These are phyloP conservation scores for Thymelicus acteon DNA, from an alignment of 2,888 invertebrate species.

Conservation along the genomic window DNA sequence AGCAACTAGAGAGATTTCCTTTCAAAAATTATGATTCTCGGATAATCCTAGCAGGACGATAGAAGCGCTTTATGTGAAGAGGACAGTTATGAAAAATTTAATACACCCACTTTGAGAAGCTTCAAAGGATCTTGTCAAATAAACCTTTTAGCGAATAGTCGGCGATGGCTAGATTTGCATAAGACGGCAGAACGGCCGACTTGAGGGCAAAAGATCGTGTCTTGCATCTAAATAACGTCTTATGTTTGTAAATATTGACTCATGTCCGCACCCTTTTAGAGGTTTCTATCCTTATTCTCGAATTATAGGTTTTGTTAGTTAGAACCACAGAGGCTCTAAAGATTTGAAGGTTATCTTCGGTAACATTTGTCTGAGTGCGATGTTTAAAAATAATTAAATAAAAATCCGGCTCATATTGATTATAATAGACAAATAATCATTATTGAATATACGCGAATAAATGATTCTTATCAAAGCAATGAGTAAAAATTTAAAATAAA, in stretches of 20 bases:
- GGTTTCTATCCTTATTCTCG: conserved; percentile 74
- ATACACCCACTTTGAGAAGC: conserved; percentile 69
- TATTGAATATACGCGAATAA: no score
- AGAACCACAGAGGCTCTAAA: conserved; percentile 60
- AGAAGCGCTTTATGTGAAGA: conserved; percentile 61
- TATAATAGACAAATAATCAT: no score
- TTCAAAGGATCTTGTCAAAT: conserved; percentile 71
- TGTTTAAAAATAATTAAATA: no score
- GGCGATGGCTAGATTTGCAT: conserved; percentile 75
- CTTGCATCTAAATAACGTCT: conserved; percentile 82
- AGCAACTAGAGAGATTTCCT: conserved; percentile 9
- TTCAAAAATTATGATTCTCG: conserved; percentile 19
- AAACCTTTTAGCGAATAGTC: conserved; percentile 76
- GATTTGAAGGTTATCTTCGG: conserved; percentile 43
- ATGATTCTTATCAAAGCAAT: no score
- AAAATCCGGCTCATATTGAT: no score
- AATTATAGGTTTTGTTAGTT: conserved; percentile 61
- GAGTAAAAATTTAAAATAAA: no score
- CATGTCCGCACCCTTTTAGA: conserved; percentile 74
- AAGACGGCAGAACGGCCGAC: conserved; percentile 68
- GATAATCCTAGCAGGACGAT: conserved; percentile 47
- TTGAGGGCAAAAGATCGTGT: conserved; percentile 73
- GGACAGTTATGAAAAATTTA: conserved; percentile 78
- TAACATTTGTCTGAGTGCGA: no score
- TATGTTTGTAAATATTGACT: conserved; percentile 84